Evolutionary conservation across 2,888 invertebrate genomes (phyloP), one percentile per base, ranked within the genome.

Genomic region (Tachina grossa): DNA sequence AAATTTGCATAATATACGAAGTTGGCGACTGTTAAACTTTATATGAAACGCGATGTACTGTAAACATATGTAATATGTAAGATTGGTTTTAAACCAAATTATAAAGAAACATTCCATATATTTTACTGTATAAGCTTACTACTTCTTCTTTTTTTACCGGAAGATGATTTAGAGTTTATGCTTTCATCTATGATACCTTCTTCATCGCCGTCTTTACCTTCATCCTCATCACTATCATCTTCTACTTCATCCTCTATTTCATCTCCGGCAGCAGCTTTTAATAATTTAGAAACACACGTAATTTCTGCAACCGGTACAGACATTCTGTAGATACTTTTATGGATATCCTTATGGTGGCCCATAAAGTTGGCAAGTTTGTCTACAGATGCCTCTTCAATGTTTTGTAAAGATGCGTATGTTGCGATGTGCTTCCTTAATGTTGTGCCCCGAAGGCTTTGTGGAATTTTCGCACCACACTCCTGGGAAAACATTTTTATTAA

Each of bases 281-380:
- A 45, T 8, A 80, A 6, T 55, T 80, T 71, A 1, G 72, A 72
- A 43, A 72, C 55, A 19, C 47, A 51, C 10, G 77, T 66, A 13
- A 77, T 68, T 66, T 77, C 68, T 4, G 65, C 51, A 9, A 63
- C 72, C 3, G 71, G 80, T 3, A 80, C 22, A 13, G 61, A 31
- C 31, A 71, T 53, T 72, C 79, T 39, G 11, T 79, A 79, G 9
- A 79, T 71, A 9, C n/a, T 80, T 65, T 72, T 80, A 11, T 80
- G 80, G n/a, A 72, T 72, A 9, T 80, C 72, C 80, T 72, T 65
- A 6, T 80, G 71, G 53, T 80, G 80, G 1, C 80, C 80, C 72
- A 80, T 80, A 13, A 80, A 80, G 31, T 31, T 31, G 2, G 31
- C 31, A 31, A 31, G 31, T 31, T 31, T 31, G 31, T 31, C 31